phyloP scores from a whole-genome alignment of 2,888 invertebrate genomes.

The Drosophila cognata region DNA sequence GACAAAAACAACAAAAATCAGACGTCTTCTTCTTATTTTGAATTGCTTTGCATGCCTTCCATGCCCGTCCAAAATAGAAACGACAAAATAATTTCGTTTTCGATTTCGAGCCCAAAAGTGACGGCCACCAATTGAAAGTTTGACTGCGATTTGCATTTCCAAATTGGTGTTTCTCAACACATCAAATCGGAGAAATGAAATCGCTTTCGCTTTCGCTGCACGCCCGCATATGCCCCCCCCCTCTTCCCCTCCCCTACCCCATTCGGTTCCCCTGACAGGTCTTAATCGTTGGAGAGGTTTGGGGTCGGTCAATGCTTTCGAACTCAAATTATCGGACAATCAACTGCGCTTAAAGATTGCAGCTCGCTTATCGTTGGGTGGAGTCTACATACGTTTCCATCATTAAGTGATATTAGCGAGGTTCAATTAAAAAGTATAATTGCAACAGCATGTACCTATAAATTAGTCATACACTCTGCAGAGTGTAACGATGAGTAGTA shows the following conservation, averaged over 20 bases:
- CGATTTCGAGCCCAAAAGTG: constrained; percentile 49
- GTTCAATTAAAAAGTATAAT: not conserved
- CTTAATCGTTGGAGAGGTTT: constrained; percentile 18
- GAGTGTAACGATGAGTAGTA: not conserved
- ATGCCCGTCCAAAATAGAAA: constrained; percentile 45
- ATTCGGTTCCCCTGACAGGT: not conserved
- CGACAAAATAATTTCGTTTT: constrained; percentile 51
- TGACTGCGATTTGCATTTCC: constrained; percentile 73
- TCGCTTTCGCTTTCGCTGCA: constrained; percentile 71
- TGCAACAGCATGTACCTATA: not conserved
- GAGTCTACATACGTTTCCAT: constrained; percentile 16
- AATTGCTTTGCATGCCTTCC: not conserved
- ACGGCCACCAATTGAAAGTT: constrained; percentile 73
- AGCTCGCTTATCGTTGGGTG: constrained; percentile 30
- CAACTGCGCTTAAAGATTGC: constrained; percentile 36
- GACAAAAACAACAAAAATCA: constrained; percentile 22
- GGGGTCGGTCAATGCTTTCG: constrained; percentile 63
- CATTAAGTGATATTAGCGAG: constrained; percentile 2
- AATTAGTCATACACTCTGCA: not conserved
- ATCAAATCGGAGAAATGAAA: constrained; percentile 58
- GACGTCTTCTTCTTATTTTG: constrained; percentile 7
- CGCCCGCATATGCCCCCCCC: not conserved
- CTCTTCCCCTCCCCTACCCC: not conserved
- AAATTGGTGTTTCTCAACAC: constrained; percentile 50
- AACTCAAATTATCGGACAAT: constrained; percentile 58